phyloP scores from a whole-genome alignment of 2,797 vertebrate species.

The Enteromius viviparus region DNA sequence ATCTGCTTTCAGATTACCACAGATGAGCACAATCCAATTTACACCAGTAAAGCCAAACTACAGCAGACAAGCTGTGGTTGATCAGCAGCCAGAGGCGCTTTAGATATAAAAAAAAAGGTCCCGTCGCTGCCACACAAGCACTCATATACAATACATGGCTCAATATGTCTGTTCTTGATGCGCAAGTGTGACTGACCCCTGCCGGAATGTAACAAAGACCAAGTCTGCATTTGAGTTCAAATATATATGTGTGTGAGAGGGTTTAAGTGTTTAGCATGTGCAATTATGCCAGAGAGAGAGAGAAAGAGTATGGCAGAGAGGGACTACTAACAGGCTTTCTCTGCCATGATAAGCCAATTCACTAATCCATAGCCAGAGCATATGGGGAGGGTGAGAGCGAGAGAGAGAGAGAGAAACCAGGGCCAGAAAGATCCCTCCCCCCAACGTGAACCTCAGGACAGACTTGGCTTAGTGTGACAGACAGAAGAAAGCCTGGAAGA shows the following conservation, averaged over 20 bases:
- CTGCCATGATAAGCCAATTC: conserved; percentile 76
- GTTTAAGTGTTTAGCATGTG: conserved; percentile 38
- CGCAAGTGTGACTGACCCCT: conserved; percentile 59
- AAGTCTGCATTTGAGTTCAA: neutral
- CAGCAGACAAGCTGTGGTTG: conserved; percentile 49
- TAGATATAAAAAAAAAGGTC: conserved; percentile 48
- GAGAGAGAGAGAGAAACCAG: conserved; percentile 38
- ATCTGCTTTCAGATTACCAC: conserved; percentile 72
- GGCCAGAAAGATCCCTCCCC: conserved; percentile 52
- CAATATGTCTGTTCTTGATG: conserved; percentile 28
- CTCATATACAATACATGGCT: neutral
- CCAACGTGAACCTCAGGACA: conserved; percentile 3
- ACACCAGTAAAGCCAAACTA: conserved; percentile 62
- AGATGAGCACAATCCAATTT: conserved; percentile 76
- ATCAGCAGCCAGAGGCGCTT: conserved; percentile 41
- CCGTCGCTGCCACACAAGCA: conserved; percentile 27
- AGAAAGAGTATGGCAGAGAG: conserved; percentile 35
- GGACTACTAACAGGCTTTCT: conserved; percentile 72
- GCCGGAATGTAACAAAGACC: conserved; percentile 49
- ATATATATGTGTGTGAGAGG: conserved; percentile 10
- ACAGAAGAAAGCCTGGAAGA: conserved; percentile 32
- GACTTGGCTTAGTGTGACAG: conserved; percentile 49
- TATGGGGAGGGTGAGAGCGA: conserved; percentile 58
- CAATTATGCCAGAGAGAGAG: conserved; percentile 54
- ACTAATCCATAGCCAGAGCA: conserved; percentile 78